A percentile compares a stretch with the other conserved stretches of the same genome.
Evolutionary conservation across 2,113 vertebrate genomes (phyloP).

Genomic region (Gavialis gangeticus): DNA sequence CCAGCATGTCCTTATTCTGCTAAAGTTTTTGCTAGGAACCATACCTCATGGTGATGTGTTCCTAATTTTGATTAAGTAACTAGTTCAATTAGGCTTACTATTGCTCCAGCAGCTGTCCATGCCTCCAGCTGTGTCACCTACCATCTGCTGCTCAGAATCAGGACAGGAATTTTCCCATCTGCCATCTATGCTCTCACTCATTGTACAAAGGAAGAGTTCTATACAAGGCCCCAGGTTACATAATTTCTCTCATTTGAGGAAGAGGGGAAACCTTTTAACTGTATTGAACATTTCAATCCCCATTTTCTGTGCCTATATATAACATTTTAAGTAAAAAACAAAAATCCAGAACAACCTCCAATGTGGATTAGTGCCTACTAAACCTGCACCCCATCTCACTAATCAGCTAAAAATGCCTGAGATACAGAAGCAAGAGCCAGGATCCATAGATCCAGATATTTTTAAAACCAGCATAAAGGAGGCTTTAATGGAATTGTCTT

Average conservation of each 20-base stretch:
- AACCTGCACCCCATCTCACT: not conserved
- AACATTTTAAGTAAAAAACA: not conserved
- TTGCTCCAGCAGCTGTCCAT: conserved; percentile 1
- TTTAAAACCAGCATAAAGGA: too few species aligned
- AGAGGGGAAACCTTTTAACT: not conserved
- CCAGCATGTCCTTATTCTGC: not conserved
- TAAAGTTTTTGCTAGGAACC: not conserved
- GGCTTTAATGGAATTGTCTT: too few species aligned
- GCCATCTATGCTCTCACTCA: not conserved
- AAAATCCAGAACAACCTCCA: not conserved
- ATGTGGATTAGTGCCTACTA: not conserved
- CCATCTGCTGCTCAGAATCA: conserved; percentile 25
- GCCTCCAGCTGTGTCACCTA: not conserved
- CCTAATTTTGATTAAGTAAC: conserved; percentile 47
- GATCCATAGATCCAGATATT: not conserved
- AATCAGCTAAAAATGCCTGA: not conserved
- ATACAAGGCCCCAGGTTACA: not conserved
- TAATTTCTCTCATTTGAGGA: not conserved
- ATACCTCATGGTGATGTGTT: not conserved
- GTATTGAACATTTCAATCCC: not conserved
- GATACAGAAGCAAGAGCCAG: not conserved
- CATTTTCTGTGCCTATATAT: not conserved
- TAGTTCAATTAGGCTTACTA: conserved; percentile 22
- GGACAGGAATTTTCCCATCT: not conserved
- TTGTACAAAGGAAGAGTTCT: not conserved